phyloP scores from a whole-genome alignment of 2,113 vertebrate species.

The Centrocercus urophasianus region DNA sequence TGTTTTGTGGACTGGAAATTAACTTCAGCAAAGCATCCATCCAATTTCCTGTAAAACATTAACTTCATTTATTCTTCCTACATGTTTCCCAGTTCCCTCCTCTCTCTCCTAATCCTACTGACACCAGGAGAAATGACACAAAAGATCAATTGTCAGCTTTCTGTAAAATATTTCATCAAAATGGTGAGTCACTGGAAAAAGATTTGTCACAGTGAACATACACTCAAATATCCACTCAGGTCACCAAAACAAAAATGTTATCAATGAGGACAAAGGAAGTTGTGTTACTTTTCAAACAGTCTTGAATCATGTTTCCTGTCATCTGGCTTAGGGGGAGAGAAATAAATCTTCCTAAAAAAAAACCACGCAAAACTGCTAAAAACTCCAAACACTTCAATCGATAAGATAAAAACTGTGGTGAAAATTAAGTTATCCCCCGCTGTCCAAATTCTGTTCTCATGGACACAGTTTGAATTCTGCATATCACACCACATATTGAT shows the following conservation, averaged over 20 bases:
- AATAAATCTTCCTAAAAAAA: not conserved
- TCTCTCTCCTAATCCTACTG: not conserved
- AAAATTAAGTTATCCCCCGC: not conserved
- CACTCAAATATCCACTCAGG: not conserved
- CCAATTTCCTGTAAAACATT: constrained; percentile 30
- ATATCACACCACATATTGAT: not conserved
- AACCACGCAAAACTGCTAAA: not conserved
- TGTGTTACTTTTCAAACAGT: constrained; percentile 30
- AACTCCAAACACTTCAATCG: not conserved
- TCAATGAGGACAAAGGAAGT: constrained; percentile 46
- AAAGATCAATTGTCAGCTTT: not conserved
- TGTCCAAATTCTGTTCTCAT: not conserved
- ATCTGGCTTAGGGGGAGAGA: not conserved
- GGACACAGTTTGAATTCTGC: not conserved
- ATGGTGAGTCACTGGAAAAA: constrained; percentile 20
- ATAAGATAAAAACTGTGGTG: not conserved
- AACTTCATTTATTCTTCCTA: constrained; percentile 5
- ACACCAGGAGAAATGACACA: not conserved
- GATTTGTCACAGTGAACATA: not conserved
- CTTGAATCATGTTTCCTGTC: constrained; percentile 52
- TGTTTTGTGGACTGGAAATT: constrained; percentile 22
- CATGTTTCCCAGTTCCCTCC: not conserved
- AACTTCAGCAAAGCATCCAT: constrained; percentile 6
- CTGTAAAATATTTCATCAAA: constrained; percentile 26
- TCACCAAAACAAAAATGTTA: not conserved